A percentile compares a stretch with the other conserved stretches of the same genome.
Conservation (phyloP, 2,113 vertebrate species). For the Prunella fulvescens region DNA sequence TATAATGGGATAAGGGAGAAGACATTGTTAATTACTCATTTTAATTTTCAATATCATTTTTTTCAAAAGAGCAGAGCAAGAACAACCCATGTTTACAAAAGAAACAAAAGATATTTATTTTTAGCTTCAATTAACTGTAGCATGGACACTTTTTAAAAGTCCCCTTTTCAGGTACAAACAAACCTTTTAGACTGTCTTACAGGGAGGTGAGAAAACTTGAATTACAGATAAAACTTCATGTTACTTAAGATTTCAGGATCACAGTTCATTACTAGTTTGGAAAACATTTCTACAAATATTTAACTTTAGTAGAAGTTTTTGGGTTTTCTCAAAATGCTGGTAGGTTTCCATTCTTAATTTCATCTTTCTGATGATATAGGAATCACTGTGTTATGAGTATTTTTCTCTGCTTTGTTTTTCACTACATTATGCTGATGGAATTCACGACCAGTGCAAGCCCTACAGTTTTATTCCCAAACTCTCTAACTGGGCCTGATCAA, state of each 20-base stretch:
- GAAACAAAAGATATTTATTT: not conserved
- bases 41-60: constrained; percentile 8
- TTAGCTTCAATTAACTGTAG: not conserved
- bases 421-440: not conserved
- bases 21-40: constrained; percentile 37
- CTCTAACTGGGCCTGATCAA: not conserved
- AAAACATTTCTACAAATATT: not conserved
- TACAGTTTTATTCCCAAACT: not conserved
- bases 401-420: not conserved
- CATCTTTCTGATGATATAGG: not conserved
- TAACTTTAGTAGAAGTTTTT: not conserved
- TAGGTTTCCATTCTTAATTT: not conserved
- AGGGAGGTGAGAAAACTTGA: not conserved
- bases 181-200: not conserved
- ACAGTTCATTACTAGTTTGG: not conserved
- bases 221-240: not conserved
- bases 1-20: not conserved
- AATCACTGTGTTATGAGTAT: not conserved
- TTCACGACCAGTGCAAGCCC: not conserved
- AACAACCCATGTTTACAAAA: not conserved
- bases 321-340: not conserved
- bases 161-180: not conserved
- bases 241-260: not conserved
- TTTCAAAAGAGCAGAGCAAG: not conserved
- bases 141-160: not conserved